A percentile compares a stretch with the other conserved stretches of the same genome.
Conservation (phyloP, 2,797 vertebrate genomes). For the Taeniopygia guttata region DNA sequence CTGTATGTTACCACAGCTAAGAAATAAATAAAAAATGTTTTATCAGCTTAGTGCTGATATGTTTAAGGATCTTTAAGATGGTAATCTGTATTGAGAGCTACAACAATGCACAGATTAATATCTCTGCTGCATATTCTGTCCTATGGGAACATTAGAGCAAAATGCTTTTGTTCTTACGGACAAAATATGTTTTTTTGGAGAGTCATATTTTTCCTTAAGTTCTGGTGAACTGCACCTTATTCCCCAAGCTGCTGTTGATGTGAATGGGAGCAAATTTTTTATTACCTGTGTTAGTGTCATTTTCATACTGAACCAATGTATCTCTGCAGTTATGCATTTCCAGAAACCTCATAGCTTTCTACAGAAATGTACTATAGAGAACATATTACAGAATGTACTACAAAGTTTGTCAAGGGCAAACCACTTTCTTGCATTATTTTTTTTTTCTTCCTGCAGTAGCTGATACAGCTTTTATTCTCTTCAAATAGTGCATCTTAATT, state of each 20-base stretch:
- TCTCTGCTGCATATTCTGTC: background rate
- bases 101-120: background rate
- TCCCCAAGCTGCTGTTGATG: background rate
- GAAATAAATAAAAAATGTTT: background rate
- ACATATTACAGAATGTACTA: background rate
- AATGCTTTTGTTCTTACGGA: background rate
- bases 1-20: background rate
- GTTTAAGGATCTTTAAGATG: background rate
- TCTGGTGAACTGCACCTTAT: background rate
- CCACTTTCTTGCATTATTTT: background rate
- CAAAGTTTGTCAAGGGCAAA: background rate
- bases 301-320: background rate
- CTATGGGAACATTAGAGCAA: background rate
- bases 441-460: background rate
- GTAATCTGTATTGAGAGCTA: background rate
- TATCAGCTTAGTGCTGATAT: background rate
- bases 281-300: background rate
- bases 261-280: background rate
- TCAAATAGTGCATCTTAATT: background rate
- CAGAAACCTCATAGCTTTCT: background rate
- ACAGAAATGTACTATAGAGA: background rate
- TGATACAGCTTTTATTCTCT: background rate
- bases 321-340: background rate
- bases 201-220: background rate
- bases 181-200: background rate